Base-by-base conservation (phyloP, 2,888 invertebrate genomes). In the Heliconius hortense region DNA sequence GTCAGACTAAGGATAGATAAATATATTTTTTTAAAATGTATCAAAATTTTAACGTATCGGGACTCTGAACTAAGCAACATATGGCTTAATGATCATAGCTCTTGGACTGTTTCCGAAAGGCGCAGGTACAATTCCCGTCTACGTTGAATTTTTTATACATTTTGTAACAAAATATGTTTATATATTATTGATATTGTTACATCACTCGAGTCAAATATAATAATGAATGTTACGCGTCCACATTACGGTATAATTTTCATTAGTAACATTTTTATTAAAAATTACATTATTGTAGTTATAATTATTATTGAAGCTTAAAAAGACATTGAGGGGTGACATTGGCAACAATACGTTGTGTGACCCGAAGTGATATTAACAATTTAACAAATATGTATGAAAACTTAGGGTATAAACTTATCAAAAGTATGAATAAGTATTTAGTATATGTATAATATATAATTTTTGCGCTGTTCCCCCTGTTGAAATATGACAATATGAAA, bases 331-430 rank as follows among this genome's bases (percentile, higher is more conserved):
- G 85, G 79, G 79, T 82, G 85, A 82, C 85, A 83, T 85, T 48
- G 82, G 79, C 79, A 77, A 59, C 83, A 79, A 81, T 78, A 21
- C 1, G 53, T 78, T 80, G 84, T 87, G 86, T 85, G 82, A 85
- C 86, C 88, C 84, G 84, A 87, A 81, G 90, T 91, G 91, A 91
- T 91, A 91, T 90, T 90, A 90, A 83, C 83, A 85, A 84, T 87
- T 86, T 90, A 89, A 88, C 86, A 83, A 87, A 87, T 82, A 82
- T 82, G 81, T 83, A 81, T 82, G 81, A 75, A 78, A 75, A 81
- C 11, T 77, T 83, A 84, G 82, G 79, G 63, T 81, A 81, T 79
- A 60, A 26, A 26, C 60, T 60, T 83, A 83, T 83, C 82, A 81
- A 81, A 82, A 82, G 80, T 80, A 82, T 81, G 79, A 82, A 82